phyloP scores from a whole-genome alignment of 1,140 invertebrate genomes.

The Listronotus oregonensis region DNA sequence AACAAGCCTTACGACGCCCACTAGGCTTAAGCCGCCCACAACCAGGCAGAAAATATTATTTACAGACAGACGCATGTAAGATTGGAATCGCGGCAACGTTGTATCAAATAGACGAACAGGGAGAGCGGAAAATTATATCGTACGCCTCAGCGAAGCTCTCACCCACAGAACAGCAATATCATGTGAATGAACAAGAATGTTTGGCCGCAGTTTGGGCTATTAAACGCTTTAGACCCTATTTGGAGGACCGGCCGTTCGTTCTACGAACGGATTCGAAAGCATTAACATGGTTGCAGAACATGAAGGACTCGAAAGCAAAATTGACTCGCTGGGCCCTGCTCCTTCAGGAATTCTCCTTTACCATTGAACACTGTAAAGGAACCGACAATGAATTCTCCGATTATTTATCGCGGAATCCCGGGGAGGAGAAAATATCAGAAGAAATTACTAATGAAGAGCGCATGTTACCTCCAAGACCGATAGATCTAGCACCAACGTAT shows the following conservation, averaged over 20 bases:
- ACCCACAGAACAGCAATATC: slow-evolving; percentile 23
- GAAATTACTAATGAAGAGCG: no score
- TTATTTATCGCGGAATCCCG: no score
- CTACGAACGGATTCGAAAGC: slow-evolving; percentile 27
- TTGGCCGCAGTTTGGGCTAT: slow-evolving; percentile 56
- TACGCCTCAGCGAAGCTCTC: slow-evolving; percentile 31
- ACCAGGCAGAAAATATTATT: slow-evolving; percentile 42
- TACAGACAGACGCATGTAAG: no score
- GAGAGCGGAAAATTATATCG: slow-evolving; percentile 24
- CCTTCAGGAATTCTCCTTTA: slow-evolving; percentile 42
- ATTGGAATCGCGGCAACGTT: slow-evolving; percentile 49
- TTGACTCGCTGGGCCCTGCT: slow-evolving; percentile 46
- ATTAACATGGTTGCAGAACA: slow-evolving; percentile 41
- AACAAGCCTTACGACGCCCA: slow-evolving; percentile 39
- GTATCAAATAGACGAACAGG: slow-evolving; percentile 37
- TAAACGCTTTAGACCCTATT: slow-evolving; percentile 46
- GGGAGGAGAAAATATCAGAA: no score
- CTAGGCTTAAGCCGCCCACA: slow-evolving; percentile 38
- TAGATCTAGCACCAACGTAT: no score
- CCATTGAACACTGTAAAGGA: slow-evolving; percentile 36
- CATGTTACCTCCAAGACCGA: no score
- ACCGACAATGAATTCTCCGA: slow-evolving; percentile 44
- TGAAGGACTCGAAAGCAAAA: slow-evolving; percentile 43
- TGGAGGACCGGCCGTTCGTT: slow-evolving; percentile 43
- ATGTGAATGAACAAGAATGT: slow-evolving; percentile 50